Evolutionary conservation across 2,888 invertebrate genomes (phyloP).

Genomic region (Bhutanitis thaidina): DNA sequence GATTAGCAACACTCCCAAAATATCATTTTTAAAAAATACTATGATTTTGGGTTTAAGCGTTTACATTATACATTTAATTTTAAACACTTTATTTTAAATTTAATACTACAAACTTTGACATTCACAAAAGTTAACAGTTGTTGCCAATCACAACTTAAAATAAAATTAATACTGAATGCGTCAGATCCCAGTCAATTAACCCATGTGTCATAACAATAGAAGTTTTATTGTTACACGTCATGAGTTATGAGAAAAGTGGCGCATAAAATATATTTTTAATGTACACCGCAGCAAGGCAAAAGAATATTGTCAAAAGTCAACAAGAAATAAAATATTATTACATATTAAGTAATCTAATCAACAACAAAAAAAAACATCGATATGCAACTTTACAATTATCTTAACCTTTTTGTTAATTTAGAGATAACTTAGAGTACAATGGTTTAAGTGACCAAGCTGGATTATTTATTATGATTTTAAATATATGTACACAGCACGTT

Average conservation of each 20-base stretch:
- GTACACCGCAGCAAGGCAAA: not conserved
- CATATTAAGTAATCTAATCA: conserved; percentile 1
- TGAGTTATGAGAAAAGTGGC: too few species aligned
- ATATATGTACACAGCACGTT: conserved; percentile 11
- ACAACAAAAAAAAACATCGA: conserved; percentile 15
- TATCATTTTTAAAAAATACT: conserved; percentile 62
- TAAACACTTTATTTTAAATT: conserved; percentile 26
- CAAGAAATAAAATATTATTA: conserved; percentile 8
- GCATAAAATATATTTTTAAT: not conserved
- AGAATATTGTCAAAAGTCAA: not conserved
- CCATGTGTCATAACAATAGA: too few species aligned
- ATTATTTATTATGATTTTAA: conserved; percentile 1
- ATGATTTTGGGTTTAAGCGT: conserved; percentile 52
- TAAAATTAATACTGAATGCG: conserved; percentile 52
- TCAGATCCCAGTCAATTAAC: conserved; percentile 32
- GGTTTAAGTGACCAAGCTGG: conserved; percentile 6
- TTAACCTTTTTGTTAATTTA: conserved; percentile 12
- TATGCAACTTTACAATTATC: conserved; percentile 19
- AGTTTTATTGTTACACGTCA: too few species aligned
- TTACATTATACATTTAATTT: conserved; percentile 34
- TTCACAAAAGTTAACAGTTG: too few species aligned
- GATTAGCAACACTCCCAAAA: conserved; percentile 35
- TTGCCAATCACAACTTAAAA: too few species aligned
- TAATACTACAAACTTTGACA: conserved; percentile 10
- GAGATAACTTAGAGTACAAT: conserved; percentile 5